phyloP scores from a whole-genome alignment of 2,113 vertebrate species.

The Hystrix brachyura region DNA sequence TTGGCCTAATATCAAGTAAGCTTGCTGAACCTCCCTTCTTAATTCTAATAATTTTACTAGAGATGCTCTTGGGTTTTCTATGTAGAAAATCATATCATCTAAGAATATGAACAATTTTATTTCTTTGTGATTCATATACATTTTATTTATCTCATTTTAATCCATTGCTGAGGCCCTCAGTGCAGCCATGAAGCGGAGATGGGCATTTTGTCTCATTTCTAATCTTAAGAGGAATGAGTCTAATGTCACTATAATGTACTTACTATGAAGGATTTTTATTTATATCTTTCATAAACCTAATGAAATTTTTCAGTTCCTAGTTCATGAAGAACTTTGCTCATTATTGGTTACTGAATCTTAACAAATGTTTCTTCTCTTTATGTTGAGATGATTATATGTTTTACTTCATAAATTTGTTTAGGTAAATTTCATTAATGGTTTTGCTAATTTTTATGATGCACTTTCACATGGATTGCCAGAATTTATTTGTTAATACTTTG shows the following conservation, averaged over 20 bases:
- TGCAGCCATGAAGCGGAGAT: not conserved
- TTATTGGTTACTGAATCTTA: conserved; percentile 23
- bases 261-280: conserved; percentile 19
- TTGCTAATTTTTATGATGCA: not conserved
- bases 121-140: not conserved
- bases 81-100: conserved; percentile 37
- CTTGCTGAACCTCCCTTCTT: not conserved
- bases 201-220: not conserved
- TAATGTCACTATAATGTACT: not conserved
- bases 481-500: not conserved
- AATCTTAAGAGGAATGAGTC: not conserved
- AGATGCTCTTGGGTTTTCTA: conserved; percentile 46
- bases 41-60: conserved; percentile 54
- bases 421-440: not conserved
- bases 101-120: not conserved
- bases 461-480: not conserved
- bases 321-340: conserved; percentile 4
- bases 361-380: not conserved
- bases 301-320: conserved; percentile 33
- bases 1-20: conserved; percentile 29
- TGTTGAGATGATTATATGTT: not conserved
- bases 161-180: not conserved
- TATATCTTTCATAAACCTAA: not conserved
- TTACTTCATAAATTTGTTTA: conserved; percentile 42
- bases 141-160: conserved; percentile 44